Conservation (phyloP, 2,113 vertebrate genomes). For the Catharus fuscescens region DNA sequence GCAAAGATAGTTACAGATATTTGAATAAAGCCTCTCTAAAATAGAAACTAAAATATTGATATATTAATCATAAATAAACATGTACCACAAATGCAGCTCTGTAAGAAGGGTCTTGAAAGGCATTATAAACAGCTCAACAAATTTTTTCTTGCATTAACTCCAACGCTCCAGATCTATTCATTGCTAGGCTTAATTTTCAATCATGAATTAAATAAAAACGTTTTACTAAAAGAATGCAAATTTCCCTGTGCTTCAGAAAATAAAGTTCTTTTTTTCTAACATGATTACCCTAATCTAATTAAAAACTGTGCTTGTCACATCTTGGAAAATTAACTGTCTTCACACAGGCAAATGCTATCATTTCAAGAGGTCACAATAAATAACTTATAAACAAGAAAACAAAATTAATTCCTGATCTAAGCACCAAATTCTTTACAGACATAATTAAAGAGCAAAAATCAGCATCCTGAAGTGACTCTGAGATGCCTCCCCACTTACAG, state of each 20-base stretch:
- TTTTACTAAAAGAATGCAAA: not conserved
- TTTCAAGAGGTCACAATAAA: conserved; percentile 30
- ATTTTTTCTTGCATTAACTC: not conserved
- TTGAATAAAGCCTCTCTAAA: not conserved
- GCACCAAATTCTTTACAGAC: not conserved
- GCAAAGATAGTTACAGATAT: not conserved
- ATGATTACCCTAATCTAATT: conserved; percentile 33
- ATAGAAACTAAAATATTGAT: not conserved
- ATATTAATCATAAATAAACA: not conserved
- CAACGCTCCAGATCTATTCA: not conserved
- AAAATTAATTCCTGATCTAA: conserved; percentile 1
- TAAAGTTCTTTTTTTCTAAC: not conserved
- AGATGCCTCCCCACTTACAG: conserved; percentile 19
- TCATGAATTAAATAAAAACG: too few species aligned
- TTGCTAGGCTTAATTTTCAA: not conserved
- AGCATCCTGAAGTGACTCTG: conserved; percentile 38
- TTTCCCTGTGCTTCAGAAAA: not conserved
- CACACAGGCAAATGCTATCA: conserved; percentile 1
- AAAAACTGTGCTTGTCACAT: not conserved
- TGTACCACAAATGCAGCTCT: not conserved
- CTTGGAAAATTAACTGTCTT: conserved; percentile 46
- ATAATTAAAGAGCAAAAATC: conserved; percentile 54
- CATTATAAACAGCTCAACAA: not conserved
- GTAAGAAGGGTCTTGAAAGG: not conserved
- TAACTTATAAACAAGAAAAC: conserved; percentile 20